A percentile compares a stretch with the other conserved stretches of the same genome.
Conservation (phyloP, 2,888 invertebrate genomes). For the Sipha maydis region DNA sequence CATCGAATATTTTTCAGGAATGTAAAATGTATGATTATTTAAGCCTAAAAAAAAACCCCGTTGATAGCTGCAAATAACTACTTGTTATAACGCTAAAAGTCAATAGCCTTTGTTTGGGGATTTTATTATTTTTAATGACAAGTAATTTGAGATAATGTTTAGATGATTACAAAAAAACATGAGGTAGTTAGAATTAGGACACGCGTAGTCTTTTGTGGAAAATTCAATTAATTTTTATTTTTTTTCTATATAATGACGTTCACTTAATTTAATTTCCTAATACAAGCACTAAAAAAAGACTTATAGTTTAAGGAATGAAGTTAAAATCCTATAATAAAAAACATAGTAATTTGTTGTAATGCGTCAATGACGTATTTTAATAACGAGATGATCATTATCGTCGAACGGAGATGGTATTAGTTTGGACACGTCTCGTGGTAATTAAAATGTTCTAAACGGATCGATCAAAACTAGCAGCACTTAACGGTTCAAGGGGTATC, state of each 20-base stretch:
- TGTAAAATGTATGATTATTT: no score
- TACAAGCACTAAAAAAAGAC: not conserved
- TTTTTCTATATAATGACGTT: not conserved
- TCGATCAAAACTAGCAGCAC: not conserved
- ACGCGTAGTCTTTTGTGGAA: no score
- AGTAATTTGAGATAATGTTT: no score
- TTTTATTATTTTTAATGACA: no score
- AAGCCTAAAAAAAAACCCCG: no score
- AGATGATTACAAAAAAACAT: no score
- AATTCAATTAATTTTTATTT: not conserved
- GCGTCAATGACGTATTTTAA: not conserved
- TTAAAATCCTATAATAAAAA: not conserved
- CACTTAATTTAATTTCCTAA: not conserved
- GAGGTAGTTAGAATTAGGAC: no score
- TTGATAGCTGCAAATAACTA: no score
- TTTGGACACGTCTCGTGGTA: not conserved
- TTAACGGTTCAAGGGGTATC: not conserved
- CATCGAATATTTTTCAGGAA: no score
- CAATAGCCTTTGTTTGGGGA: no score
- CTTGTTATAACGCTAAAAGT: no score
- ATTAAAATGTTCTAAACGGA: not conserved
- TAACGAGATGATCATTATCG: not conserved
- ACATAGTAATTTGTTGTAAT: no score
- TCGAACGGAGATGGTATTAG: not conserved
- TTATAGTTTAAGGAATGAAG: not conserved